Percentiles rank a stretch among this genome's conserved stretches.
phyloP scores from a whole-genome alignment of 1,140 invertebrate species.

The Bombus haemorrhoidalis region DNA sequence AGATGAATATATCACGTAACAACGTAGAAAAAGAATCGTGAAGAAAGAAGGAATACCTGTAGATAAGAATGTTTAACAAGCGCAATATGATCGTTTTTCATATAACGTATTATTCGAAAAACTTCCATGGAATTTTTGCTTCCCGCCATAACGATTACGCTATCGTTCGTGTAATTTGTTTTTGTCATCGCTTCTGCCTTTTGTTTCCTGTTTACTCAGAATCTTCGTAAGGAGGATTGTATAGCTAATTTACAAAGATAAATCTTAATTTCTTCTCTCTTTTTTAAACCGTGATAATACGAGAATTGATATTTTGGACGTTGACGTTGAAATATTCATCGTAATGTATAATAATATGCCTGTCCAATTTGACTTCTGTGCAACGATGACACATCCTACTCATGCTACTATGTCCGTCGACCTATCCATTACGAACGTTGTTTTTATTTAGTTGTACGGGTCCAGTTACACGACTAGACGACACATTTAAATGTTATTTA shows the following conservation, averaged over 20 bases:
- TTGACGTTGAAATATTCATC: background rate
- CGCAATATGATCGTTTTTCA: background rate
- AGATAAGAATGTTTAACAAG: constrained; percentile 23
- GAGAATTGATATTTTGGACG: background rate
- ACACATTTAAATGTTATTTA: too few relatives aligned
- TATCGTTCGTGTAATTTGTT: background rate
- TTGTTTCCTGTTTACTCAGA: background rate
- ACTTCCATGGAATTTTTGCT: constrained; percentile 15
- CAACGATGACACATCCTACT: background rate
- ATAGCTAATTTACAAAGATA: too few relatives aligned
- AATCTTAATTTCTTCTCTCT: background rate
- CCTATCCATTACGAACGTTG: background rate
- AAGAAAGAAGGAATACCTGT: background rate
- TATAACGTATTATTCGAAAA: background rate
- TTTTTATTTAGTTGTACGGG: background rate
- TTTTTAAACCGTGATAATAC: background rate
- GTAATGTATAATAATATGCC: background rate
- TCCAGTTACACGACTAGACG: background rate
- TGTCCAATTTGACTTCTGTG: background rate
- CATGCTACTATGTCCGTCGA: background rate
- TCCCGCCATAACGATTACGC: background rate
- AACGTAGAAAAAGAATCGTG: background rate
- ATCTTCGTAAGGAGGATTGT: too few relatives aligned
- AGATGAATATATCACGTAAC: background rate
- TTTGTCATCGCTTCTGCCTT: background rate